Conservation (phyloP, 2,888 invertebrate genomes). For the Ectobius pallidus region DNA sequence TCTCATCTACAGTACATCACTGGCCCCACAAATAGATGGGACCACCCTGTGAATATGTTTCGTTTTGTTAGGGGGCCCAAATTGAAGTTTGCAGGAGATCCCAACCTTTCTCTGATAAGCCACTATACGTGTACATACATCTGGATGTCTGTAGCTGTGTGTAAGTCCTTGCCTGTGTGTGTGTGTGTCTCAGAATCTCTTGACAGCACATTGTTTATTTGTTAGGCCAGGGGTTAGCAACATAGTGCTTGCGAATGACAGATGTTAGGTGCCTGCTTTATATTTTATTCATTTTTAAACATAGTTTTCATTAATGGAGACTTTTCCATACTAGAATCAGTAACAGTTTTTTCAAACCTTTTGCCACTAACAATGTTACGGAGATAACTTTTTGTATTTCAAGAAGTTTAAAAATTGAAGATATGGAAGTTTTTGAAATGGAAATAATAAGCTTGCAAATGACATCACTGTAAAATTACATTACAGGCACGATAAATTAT, state of each 20-base stretch:
- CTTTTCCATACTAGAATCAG: neutral
- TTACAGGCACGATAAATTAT: neutral
- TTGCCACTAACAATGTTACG: neutral
- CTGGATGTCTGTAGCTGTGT: too few relatives aligned
- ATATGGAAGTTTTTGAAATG: neutral
- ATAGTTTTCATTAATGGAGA: neutral
- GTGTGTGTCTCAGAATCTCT: too few relatives aligned
- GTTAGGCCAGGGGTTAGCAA: neutral
- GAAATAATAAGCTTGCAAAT: neutral
- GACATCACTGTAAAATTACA: neutral
- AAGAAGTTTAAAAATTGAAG: neutral
- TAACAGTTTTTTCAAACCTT: neutral
- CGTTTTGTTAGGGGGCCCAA: too few relatives aligned
- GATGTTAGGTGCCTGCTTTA: neutral
- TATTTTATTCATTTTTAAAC: neutral
- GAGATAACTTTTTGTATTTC: neutral
- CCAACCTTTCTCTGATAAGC: too few relatives aligned
- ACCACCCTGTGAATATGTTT: too few relatives aligned
- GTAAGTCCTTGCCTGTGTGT: too few relatives aligned
- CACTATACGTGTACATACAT: too few relatives aligned
- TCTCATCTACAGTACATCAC: too few relatives aligned
- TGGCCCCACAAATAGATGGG: too few relatives aligned
- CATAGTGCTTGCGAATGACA: neutral
- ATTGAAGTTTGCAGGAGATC: too few relatives aligned
- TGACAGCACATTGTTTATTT: too few relatives aligned